phyloP scores from a whole-genome alignment of 2,797 vertebrate species.

The Leptoclinus maculatus region DNA sequence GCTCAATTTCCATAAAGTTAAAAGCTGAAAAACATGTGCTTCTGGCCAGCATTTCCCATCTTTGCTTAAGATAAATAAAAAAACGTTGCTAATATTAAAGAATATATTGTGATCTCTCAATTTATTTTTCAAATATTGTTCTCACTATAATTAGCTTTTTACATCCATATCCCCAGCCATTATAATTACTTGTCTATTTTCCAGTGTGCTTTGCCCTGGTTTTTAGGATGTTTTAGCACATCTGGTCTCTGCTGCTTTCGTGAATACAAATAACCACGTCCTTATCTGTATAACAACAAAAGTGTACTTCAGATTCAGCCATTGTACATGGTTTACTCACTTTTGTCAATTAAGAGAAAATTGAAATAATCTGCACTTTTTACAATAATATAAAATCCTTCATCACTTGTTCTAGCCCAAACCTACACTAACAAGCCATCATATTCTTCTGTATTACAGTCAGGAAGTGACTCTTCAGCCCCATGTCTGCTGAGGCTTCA shows the following conservation, averaged over 20 bases:
- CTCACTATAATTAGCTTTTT: background rate
- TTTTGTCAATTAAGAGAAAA: background rate
- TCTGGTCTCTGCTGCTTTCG: background rate
- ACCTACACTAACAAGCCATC: background rate
- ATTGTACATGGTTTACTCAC: background rate
- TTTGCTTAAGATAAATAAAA: background rate
- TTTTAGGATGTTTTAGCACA: background rate
- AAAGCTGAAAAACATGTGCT: background rate
- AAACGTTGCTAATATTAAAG: background rate
- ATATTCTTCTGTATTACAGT: conserved; percentile 50
- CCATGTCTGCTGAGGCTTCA: conserved; percentile 89
- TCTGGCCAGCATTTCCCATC: background rate
- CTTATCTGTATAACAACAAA: background rate
- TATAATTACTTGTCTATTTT: background rate
- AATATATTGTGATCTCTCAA: background rate
- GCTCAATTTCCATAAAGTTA: background rate
- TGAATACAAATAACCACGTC: background rate
- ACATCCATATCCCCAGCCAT: background rate
- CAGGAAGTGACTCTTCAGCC: conserved; percentile 64
- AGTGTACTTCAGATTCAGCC: background rate
- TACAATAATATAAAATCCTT: background rate
- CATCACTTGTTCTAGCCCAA: background rate
- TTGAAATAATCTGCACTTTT: background rate
- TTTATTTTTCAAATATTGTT: background rate
- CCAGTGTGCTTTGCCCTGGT: too few species aligned